phyloP scores from a whole-genome alignment of 2,797 vertebrate species.

The Botia almorhae region DNA sequence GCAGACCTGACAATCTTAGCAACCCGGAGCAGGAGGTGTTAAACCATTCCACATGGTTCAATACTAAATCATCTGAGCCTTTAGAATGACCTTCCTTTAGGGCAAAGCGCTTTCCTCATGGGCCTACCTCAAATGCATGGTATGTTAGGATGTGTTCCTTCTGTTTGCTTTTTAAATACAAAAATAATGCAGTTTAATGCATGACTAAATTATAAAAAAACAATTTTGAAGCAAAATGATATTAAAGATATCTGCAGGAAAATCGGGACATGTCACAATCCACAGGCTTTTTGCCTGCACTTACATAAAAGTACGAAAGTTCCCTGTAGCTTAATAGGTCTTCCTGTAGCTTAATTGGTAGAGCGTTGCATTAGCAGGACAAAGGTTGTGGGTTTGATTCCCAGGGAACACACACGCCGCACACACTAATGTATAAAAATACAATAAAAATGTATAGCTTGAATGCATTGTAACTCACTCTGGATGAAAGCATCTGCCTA shows the following conservation, averaged over 20 bases:
- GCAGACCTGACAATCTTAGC: slow-evolving; percentile 8
- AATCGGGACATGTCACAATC: background rate
- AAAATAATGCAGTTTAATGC: background rate
- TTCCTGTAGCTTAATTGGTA: too few relatives aligned
- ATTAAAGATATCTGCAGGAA: slow-evolving; percentile 24
- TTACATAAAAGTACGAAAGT: background rate
- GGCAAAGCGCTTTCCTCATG: background rate
- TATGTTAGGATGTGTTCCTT: background rate
- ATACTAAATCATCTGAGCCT: slow-evolving; percentile 12
- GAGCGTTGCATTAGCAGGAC: too few relatives aligned
- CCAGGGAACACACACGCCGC: too few relatives aligned
- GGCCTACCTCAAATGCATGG: background rate
- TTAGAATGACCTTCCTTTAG: slow-evolving; percentile 6
- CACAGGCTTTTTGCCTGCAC: slow-evolving; percentile 3
- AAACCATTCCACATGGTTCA: slow-evolving; percentile 20
- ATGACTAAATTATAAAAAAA: slow-evolving; percentile 23
- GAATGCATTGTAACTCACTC: too few relatives aligned
- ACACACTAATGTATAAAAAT: too few relatives aligned
- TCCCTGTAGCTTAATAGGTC: too few relatives aligned
- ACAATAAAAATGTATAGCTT: too few relatives aligned
- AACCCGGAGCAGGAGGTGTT: slow-evolving; percentile 10
- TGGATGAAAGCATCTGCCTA: too few relatives aligned
- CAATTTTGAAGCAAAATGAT: slow-evolving; percentile 40
- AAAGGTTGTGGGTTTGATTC: too few relatives aligned
- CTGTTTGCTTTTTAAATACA: background rate